Evolutionary conservation across 2,888 invertebrate species (phyloP).

Genomic region (Cetonia aurata): DNA sequence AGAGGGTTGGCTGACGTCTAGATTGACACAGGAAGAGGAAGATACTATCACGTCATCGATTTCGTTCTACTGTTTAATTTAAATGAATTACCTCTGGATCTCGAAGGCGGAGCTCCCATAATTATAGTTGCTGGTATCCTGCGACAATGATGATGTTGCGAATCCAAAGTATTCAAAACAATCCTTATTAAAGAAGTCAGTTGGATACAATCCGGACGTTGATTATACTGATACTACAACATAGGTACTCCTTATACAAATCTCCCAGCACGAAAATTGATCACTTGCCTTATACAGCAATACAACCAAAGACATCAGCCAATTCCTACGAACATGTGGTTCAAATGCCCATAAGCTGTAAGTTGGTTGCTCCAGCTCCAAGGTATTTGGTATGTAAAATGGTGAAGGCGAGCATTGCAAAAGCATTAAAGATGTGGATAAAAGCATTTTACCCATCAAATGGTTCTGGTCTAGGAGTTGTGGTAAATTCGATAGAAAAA

Average conservation of each 20-base stretch:
- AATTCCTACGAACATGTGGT: conserved; percentile 87
- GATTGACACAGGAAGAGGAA: conserved; percentile 45
- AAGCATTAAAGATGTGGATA: conserved; percentile 86
- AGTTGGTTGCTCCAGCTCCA: conserved; percentile 75
- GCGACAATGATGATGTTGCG: conserved; percentile 92
- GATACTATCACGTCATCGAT: no score
- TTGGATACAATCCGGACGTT: conserved; percentile 77
- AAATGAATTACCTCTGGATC: conserved; percentile 72
- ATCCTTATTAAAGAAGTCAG: conserved; percentile 87
- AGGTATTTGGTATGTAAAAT: conserved; percentile 69
- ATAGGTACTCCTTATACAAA: not conserved
- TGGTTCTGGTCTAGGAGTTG: conserved; percentile 97
- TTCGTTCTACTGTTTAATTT: no score
- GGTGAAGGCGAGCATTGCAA: conserved; percentile 89
- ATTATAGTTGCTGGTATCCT: conserved; percentile 85
- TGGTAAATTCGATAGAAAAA: conserved; percentile 93
- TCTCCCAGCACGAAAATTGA: no score
- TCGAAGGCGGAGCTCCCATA: conserved; percentile 77
- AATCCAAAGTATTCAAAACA: conserved; percentile 91
- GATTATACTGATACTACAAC: conserved; percentile 80
- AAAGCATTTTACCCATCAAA: conserved; percentile 88
- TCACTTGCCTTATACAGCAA: conserved; percentile 90
- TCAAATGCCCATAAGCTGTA: conserved; percentile 93
- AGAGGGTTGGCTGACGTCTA: conserved; percentile 83
- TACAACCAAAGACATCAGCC: conserved; percentile 94